Evolutionary conservation across 2,888 invertebrate genomes (phyloP), one percentile per base, ranked within the genome.

Genomic region (Meteorus cinctellus): DNA sequence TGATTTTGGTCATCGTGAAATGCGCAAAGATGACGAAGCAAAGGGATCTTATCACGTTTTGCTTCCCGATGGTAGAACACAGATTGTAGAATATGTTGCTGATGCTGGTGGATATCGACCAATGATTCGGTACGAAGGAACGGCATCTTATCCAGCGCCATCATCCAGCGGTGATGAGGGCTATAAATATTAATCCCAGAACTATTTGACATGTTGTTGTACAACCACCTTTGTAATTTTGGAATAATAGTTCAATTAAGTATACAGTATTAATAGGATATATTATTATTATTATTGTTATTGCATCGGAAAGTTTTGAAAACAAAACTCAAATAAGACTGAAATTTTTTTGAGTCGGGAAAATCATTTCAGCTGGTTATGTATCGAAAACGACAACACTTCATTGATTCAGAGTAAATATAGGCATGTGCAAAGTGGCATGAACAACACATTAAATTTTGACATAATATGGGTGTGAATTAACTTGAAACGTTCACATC

Each of bases 1-100:
- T 55, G 92, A 93, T 85, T 94, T 93, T 82, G 93, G 93, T 0
- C 93, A 94, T 86, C 92, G 91, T 67, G 93, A 94, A 88, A 92
- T 92, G 84, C 90, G 93, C 31, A 92, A 93, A 83, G 93, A 93
- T 72, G 92, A 93, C 80, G 91, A 91, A 66, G 93, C 93, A 0
- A 91, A 92, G 8, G 94, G 94, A 65, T 92, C 92, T 59, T 94
- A 93, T 88, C 92, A 93, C 86, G 93, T 93, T 51, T 88, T 93
- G 59, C 89, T 93, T 71, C 93, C 93, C 0, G 93, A 93, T 79
- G 93, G 93, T 2, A 90, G 93, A 74, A 92, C 91, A 83, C 93
- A 93, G 86, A 91, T 92, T 31, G 93, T 93, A 4, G 93, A 93
- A 81, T 93, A 93, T 83, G 91, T 92, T 75, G 93, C 93, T 6